These are phyloP conservation scores for Diacarnus erythraeanus DNA, from an alignment of 37 sponge, comb jelly and placozoan species.

Conservation along the genomic window DNA sequence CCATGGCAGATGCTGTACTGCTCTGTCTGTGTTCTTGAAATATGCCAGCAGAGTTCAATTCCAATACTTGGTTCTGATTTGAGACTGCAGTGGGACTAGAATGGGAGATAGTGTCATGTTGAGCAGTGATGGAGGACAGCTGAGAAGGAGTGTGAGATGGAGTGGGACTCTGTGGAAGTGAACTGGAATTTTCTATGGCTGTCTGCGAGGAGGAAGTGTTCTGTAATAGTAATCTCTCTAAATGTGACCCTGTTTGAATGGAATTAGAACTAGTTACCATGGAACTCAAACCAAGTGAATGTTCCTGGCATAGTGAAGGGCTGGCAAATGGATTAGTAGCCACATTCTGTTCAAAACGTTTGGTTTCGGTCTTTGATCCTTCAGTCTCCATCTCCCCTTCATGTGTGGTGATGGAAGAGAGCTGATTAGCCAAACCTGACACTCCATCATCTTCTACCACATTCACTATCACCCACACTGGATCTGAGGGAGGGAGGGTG, in stretches of 20 bases:
- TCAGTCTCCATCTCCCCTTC: conserved; percentile 17
- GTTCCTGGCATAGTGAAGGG: background rate
- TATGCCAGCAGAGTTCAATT: background rate
- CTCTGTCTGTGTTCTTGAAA: background rate
- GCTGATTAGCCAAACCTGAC: conserved; percentile 30
- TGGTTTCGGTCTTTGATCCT: background rate
- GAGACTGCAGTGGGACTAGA: background rate
- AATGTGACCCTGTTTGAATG: background rate
- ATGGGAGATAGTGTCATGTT: background rate
- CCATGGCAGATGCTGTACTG: background rate
- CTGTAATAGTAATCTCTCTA: background rate
- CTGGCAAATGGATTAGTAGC: conserved; percentile 13
- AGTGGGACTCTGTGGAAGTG: background rate
- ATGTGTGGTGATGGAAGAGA: conserved; percentile 34
- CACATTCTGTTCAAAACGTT: background rate
- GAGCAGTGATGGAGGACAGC: background rate
- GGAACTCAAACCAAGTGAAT: background rate
- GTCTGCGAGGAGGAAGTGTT: background rate
- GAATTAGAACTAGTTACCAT: background rate
- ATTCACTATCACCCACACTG: conserved; percentile 24
- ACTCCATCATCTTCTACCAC: conserved; percentile 29
- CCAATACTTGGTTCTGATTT: background rate
- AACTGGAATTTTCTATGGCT: background rate
- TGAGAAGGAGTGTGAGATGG: background rate
- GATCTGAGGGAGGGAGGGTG: background rate